Conservation (phyloP, 37 sponge, comb jelly and placozoan species). For the Tethya wilhelma region DNA sequence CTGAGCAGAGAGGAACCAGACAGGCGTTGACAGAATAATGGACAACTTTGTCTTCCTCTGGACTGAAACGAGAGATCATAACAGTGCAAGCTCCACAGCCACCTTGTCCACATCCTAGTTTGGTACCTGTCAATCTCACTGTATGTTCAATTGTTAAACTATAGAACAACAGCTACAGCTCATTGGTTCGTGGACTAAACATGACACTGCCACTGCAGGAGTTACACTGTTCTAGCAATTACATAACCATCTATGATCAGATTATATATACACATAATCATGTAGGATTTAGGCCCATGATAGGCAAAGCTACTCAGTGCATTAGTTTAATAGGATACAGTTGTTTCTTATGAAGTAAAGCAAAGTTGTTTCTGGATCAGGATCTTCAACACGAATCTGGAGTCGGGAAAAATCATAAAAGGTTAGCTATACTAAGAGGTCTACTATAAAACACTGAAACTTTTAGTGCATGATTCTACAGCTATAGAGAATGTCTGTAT, state of each 20-base stretch:
- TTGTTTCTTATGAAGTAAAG: conserved; percentile 74
- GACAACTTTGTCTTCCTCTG: conserved; percentile 20
- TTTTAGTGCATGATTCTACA: too few species aligned
- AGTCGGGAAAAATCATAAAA: too few species aligned
- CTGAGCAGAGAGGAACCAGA: conserved; percentile 78
- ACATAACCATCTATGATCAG: too few species aligned
- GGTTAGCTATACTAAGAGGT: too few species aligned
- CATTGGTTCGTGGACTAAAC: not conserved
- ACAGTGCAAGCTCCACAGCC: conserved; percentile 96
- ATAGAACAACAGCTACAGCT: not conserved
- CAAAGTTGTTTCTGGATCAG: conserved; percentile 87
- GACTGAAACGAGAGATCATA: conserved; percentile 78
- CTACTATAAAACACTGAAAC: too few species aligned
- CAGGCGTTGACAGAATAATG: conserved; percentile 87
- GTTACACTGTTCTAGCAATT: not conserved
- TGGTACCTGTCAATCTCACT: conserved; percentile 84
- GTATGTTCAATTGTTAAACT: too few species aligned
- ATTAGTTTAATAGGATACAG: conserved; percentile 68
- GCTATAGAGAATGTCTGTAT: too few species aligned
- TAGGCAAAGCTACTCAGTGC: too few species aligned
- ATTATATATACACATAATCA: too few species aligned
- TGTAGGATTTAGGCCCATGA: too few species aligned
- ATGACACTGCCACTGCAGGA: too few species aligned
- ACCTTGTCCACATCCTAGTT: conserved; percentile 91
- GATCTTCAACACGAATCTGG: conserved; percentile 43